Conservation (phyloP, 2,113 vertebrate genomes). For the Oryzias melastigma region DNA sequence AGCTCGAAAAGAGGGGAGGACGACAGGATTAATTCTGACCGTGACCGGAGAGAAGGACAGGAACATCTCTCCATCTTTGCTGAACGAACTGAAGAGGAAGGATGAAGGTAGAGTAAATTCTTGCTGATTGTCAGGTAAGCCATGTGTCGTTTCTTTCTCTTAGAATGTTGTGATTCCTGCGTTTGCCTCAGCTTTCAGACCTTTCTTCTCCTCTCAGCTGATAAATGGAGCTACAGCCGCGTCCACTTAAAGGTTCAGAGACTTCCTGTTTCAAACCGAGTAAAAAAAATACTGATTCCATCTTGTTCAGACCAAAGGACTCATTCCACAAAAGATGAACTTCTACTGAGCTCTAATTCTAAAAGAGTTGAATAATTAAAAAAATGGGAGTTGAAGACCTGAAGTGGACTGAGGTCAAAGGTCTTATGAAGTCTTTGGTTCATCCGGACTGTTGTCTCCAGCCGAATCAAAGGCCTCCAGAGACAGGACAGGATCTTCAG, state of each 20-base stretch:
- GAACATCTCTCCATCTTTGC: constrained; percentile 36
- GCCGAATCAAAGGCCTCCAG: too few species aligned
- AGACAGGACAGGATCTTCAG: too few species aligned
- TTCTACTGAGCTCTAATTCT: too few species aligned
- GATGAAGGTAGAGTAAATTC: constrained; percentile 46
- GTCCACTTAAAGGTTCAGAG: neutral
- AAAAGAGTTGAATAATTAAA: too few species aligned
- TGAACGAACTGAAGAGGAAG: constrained; percentile 4
- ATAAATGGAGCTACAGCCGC: neutral
- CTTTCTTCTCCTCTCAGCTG: neutral
- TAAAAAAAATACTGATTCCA: too few species aligned
- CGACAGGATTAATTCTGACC: constrained; percentile 12
- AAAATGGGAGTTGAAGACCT: too few species aligned
- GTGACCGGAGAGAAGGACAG: constrained; percentile 22
- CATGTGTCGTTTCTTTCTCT: neutral
- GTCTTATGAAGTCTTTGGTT: too few species aligned
- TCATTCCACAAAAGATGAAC: too few species aligned
- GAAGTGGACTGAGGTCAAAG: too few species aligned
- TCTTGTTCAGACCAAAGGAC: too few species aligned
- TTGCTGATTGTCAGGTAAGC: constrained; percentile 41
- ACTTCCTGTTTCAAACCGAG: too few species aligned
- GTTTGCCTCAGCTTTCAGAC: neutral
- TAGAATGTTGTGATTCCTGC: neutral
- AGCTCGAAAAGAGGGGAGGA: neutral
- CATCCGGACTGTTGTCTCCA: too few species aligned